phyloP scores from a whole-genome alignment of 2,888 invertebrate genomes.

The Hymenopus coronatus region DNA sequence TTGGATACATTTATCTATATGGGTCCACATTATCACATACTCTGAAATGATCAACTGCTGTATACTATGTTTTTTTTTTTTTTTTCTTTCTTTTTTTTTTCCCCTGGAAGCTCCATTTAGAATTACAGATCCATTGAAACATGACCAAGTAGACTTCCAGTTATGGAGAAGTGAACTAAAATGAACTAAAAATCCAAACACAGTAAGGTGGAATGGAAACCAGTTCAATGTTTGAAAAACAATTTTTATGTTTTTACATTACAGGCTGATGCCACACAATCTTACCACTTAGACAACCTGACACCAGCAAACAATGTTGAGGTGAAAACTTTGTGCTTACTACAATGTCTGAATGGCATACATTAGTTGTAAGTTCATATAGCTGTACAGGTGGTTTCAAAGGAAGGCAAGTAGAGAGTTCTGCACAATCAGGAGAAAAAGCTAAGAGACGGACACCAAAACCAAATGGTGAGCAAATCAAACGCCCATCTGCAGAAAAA shows the following conservation, averaged over 20 bases:
- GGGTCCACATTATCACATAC: not conserved
- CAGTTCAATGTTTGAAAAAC: not conserved
- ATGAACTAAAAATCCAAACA: not conserved
- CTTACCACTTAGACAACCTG: conserved; percentile 85
- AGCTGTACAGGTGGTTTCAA: conserved; percentile 52
- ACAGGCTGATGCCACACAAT: conserved; percentile 86
- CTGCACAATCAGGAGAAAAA: conserved; percentile 73
- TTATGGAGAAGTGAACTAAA: not conserved
- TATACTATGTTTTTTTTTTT: not conserved
- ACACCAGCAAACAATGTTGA: conserved; percentile 78
- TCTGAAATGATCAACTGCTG: not conserved
- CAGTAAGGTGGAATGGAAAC: not conserved
- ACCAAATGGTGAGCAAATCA: conserved; percentile 87
- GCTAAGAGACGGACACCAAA: conserved; percentile 82
- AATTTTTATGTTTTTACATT: conserved; percentile 34
- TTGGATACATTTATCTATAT: not conserved
- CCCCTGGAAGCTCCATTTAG: not conserved
- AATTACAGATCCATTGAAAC: not conserved
- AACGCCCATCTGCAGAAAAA: conserved; percentile 84
- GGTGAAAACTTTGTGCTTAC: conserved; percentile 90
- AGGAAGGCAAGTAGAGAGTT: conserved; percentile 68
- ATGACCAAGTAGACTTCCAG: not conserved
- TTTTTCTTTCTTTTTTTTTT: not conserved
- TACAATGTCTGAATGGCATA: conserved; percentile 79
- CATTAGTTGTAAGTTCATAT: conserved; percentile 64